Evolutionary conservation across 2,797 vertebrate genomes (phyloP), one percentile per base, ranked within the genome.

Genomic region (Sebastes oblongus): DNA sequence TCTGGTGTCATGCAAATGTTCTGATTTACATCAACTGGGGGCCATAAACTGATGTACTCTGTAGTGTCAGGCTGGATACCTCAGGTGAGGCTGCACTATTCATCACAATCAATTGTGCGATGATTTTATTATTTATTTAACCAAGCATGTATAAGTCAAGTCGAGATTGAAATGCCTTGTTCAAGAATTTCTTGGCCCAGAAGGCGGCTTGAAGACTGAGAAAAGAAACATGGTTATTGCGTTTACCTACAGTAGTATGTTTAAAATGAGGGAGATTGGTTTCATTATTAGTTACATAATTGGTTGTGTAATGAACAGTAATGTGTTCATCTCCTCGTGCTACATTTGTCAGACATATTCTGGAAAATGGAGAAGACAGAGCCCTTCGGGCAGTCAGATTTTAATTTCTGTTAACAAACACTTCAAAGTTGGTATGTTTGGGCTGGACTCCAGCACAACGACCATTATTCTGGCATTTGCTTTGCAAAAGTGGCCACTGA

Each of bases 1-100:
- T 78, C 29, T 27, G 60, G 67, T 71, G 76, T 86, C 80, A 78
- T 71, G 70, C 82, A 77, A 80, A 81, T 83, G n/a, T 82, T 72
- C 65, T 76, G 72, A 82, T 77, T 69, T 78, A 81, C 71, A 74
- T 78, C 68, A 39, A 61, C 83, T 39, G 56, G 66, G 84, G 81
- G 84, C 75, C 62, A 62, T 72, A 69, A 75, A 77, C 16, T 62
- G 68, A 84, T 75, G 59, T 29, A 65, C 32, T 65, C 22, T 66
- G 71, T 16, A 54, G 71, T 70, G 72, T 77, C 66, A 30, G 66
- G 29, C 58, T 32, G 22, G 34, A 20, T 16, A 65, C 65, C 34
- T 12, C 34, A 8, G 50, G 73, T 81, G 34, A 66, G 4, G 24
- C 52, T 3, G 24, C 4, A 3, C 2, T 65, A 58, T 79, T 78